These are phyloP conservation scores for Acanthosepion lycidas DNA, from an alignment of 2,888 invertebrate genomes.

Conservation along the genomic window DNA sequence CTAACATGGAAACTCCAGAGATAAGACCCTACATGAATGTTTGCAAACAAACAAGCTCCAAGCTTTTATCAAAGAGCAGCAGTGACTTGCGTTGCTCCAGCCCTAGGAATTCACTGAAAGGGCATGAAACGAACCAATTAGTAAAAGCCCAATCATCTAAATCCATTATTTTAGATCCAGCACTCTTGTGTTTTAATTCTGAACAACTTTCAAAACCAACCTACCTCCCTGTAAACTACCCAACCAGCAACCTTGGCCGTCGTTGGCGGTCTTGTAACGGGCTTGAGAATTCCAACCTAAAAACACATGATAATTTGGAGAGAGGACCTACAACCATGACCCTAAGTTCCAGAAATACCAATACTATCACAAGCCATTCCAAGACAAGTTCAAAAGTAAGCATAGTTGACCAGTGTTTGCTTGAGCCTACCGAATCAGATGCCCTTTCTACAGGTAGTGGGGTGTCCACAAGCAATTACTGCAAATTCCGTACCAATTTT, in stretches of 20 bases:
- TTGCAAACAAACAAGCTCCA: not conserved
- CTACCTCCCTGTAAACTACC: not conserved
- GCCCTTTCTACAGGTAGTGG: not conserved
- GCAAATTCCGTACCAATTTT: not conserved
- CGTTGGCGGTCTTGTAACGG: not conserved
- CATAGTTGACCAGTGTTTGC: not conserved
- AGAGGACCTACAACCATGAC: not conserved
- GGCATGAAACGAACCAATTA: not conserved
- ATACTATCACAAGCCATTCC: not conserved
- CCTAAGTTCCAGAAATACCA: not conserved
- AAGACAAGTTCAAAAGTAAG: not conserved
- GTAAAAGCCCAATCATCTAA: not conserved
- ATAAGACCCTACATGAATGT: not conserved
- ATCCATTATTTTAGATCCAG: constrained; percentile 20
- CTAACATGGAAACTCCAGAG: not conserved
- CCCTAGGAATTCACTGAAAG: not conserved
- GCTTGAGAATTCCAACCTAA: not conserved
- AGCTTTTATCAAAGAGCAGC: not conserved
- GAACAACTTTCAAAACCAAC: not conserved
- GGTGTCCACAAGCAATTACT: not conserved
- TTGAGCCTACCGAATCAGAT: not conserved
- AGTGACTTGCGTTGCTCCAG: not conserved
- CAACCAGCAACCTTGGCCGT: not conserved
- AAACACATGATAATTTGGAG: no score
- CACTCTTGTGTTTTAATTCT: not conserved